phyloP scores from a whole-genome alignment of 2,888 invertebrate genomes.

The Aphidoletes aphidimyza region DNA sequence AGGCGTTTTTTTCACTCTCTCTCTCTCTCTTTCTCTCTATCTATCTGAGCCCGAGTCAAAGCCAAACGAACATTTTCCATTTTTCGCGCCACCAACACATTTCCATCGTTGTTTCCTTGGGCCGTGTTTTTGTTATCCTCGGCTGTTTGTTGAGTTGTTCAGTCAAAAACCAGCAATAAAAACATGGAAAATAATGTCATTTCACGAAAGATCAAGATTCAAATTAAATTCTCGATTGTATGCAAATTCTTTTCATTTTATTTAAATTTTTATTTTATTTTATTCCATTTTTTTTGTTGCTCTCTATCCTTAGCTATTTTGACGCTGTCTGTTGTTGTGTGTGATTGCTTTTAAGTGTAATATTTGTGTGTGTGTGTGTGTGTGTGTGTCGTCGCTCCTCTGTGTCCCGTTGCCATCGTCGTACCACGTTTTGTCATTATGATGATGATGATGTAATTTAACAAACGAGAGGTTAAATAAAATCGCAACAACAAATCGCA shows the following conservation, averaged over 20 bases:
- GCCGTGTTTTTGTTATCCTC: too few relatives aligned
- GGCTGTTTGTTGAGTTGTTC: too few relatives aligned
- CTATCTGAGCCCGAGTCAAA: too few relatives aligned
- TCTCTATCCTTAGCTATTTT: background rate
- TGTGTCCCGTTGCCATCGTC: background rate
- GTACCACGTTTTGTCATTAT: slow-evolving; percentile 34
- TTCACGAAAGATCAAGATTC: slow-evolving; percentile 53
- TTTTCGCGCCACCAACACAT: background rate
- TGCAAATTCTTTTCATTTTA: slow-evolving; percentile 54
- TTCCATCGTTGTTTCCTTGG: too few relatives aligned
- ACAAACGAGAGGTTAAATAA: slow-evolving; percentile 53
- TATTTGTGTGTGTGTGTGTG: background rate
- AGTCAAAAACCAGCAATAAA: too few relatives aligned
- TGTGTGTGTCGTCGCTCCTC: background rate
- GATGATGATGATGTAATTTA: slow-evolving; percentile 47
- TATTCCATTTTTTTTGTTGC: slow-evolving; percentile 43
- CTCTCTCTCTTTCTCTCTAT: too few relatives aligned
- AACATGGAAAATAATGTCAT: slow-evolving; percentile 55
- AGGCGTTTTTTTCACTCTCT: slow-evolving; percentile 36
- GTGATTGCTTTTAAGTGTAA: slow-evolving; percentile 36
- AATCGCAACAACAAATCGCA: slow-evolving; percentile 39
- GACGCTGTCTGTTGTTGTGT: background rate
- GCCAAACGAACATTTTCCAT: background rate
- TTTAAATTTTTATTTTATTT: slow-evolving; percentile 48
- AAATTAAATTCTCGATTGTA: slow-evolving; percentile 56